Evolutionary conservation across 2,888 invertebrate genomes (phyloP).

Genomic region (Xestia c-nigrum): DNA sequence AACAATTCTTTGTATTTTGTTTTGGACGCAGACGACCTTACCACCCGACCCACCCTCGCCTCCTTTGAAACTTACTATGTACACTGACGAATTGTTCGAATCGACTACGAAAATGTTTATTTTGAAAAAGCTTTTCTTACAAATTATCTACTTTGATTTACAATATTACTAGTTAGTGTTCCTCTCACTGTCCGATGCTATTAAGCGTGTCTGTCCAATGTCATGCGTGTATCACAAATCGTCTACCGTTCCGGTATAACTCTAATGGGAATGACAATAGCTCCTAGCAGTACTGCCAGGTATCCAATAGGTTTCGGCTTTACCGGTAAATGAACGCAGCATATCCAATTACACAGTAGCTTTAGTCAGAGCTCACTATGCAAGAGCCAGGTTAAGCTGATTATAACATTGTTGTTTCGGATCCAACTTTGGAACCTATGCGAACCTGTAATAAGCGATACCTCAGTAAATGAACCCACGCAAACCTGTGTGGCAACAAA

Average conservation of each 20-base stretch:
- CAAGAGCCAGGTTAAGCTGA: conserved; percentile 76
- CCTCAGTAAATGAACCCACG: conserved; percentile 2
- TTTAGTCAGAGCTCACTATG: conserved; percentile 71
- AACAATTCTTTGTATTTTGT: conserved; percentile 86
- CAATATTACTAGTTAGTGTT: conserved; percentile 14
- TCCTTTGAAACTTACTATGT: conserved; percentile 75
- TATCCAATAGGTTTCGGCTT: conserved; percentile 81
- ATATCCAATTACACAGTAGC: conserved; percentile 82
- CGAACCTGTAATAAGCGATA: conserved; percentile 19
- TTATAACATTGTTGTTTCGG: conserved; percentile 72
- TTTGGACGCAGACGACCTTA: conserved; percentile 75
- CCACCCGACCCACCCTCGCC: conserved; percentile 70
- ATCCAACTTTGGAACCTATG: conserved; percentile 54
- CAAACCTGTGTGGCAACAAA: not conserved
- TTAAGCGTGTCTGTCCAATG: conserved; percentile 45
- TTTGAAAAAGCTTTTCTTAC: conserved; percentile 43
- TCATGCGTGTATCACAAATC: conserved; percentile 49
- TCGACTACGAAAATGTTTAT: conserved; percentile 55
- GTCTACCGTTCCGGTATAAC: conserved; percentile 46
- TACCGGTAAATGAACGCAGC: conserved; percentile 77
- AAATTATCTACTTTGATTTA: conserved; percentile 24
- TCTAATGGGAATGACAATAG: conserved; percentile 70
- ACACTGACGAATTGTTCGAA: conserved; percentile 76
- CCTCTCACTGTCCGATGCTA: conserved; percentile 27
- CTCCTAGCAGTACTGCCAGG: conserved; percentile 68